Conservation (phyloP, 2,888 invertebrate genomes). For the Koerneria pararmatus region DNA sequence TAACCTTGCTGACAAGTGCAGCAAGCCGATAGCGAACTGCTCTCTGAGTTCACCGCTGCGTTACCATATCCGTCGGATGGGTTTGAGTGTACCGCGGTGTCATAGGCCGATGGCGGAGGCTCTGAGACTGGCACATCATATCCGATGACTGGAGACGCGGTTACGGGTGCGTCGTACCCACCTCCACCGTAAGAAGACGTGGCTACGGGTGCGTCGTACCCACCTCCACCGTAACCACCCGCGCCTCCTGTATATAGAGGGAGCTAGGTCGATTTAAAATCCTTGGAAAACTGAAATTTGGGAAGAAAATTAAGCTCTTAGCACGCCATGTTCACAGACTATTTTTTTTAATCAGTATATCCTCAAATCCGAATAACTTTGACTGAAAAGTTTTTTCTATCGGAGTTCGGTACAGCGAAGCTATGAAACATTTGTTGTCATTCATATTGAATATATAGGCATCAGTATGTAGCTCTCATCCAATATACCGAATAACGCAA, state of each 20-base stretch:
- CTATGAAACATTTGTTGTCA: too few species aligned
- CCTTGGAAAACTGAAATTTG: neutral
- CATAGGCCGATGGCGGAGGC: neutral
- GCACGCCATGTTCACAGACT: too few species aligned
- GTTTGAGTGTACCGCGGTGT: neutral
- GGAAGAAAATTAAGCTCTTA: neutral
- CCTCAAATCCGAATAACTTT: too few species aligned
- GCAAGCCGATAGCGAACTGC: slow-evolving; percentile 1
- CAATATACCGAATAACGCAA: too few species aligned
- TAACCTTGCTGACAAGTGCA: slow-evolving; percentile 23
- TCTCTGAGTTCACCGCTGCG: slow-evolving; percentile 6
- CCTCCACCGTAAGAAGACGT: slow-evolving; percentile 4
- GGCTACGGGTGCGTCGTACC: neutral
- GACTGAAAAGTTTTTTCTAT: too few species aligned
- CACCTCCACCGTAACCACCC: neutral
- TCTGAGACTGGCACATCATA: slow-evolving; percentile 1
- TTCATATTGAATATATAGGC: too few species aligned
- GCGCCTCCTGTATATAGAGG: neutral
- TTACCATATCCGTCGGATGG: slow-evolving; percentile 2
- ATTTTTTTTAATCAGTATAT: neutral
- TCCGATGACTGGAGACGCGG: slow-evolving; percentile 1
- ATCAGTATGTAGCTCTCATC: too few species aligned
- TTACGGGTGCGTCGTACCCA: slow-evolving; percentile 10
- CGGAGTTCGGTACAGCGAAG: too few species aligned
- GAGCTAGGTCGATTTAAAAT: neutral